Conservation (phyloP, 23 tunicate species). For the Clavelina lepadiformis region DNA sequence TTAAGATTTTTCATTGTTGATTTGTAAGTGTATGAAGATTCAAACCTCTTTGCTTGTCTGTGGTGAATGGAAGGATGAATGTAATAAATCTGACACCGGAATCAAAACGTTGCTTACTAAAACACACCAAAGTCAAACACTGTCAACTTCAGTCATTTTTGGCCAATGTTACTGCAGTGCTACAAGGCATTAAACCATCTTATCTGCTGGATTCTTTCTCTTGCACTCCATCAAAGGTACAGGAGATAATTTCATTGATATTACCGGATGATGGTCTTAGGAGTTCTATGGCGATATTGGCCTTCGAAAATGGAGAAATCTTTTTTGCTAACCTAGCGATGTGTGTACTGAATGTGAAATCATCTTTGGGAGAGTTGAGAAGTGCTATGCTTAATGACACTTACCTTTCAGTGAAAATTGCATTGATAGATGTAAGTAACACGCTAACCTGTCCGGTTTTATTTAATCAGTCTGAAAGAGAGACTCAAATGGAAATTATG, state of each 20-base stretch:
- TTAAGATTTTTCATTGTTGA: too few relatives aligned
- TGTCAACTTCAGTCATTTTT: neutral
- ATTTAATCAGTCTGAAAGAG: too few relatives aligned
- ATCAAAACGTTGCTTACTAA: conserved; percentile 4
- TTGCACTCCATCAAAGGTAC: conserved; percentile 4
- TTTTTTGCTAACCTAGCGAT: conserved; percentile 3
- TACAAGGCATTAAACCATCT: conserved; percentile 16
- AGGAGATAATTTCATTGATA: neutral
- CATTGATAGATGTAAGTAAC: too few relatives aligned
- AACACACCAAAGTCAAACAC: neutral
- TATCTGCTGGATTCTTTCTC: conserved; percentile 4
- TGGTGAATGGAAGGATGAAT: too few relatives aligned
- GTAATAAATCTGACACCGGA: too few relatives aligned
- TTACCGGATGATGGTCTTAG: neutral
- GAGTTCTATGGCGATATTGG: neutral
- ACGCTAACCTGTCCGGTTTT: too few relatives aligned
- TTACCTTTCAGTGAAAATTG: too few relatives aligned
- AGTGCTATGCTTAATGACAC: too few relatives aligned
- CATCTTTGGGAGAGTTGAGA: neutral
- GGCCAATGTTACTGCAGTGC: conserved; percentile 6
- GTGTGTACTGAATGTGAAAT: neutral
- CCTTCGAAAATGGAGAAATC: conserved; percentile 12
- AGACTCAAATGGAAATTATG: too few relatives aligned
- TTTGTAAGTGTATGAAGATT: too few relatives aligned
- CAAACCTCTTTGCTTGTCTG: too few relatives aligned